Percentiles rank a stretch among this genome's conserved stretches.
Conservation (phyloP, 2,888 invertebrate species). For the Hemistola chrysoprasaria region DNA sequence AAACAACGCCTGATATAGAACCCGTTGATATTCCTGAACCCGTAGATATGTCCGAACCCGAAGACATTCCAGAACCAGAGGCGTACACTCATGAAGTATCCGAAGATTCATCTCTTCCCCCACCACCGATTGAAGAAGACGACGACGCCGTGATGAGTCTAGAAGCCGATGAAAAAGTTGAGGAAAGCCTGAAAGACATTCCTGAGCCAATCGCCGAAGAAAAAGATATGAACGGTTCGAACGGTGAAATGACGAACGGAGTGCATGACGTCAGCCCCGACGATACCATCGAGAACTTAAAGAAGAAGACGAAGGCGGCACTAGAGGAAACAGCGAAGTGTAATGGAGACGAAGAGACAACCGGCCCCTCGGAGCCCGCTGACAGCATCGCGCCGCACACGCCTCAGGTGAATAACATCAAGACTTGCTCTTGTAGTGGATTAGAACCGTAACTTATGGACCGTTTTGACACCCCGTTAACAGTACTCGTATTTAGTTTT, state of each 20-base stretch:
- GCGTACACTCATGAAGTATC: slow-evolving; percentile 27
- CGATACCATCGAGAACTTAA: slow-evolving; percentile 38
- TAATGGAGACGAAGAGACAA: slow-evolving; percentile 1
- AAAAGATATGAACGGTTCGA: slow-evolving; percentile 23
- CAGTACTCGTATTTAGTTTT: slow-evolving; percentile 66
- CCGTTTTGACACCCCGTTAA: slow-evolving; percentile 59
- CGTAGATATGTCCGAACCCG: slow-evolving; percentile 9
- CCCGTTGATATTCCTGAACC: slow-evolving; percentile 6
- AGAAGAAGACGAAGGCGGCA: slow-evolving; percentile 41
- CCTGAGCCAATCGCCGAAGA: slow-evolving; percentile 27
- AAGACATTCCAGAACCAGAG: slow-evolving; percentile 7
- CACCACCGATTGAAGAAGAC: slow-evolving; percentile 44
- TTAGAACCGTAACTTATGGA: slow-evolving; percentile 63
- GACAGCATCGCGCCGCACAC: slow-evolving; percentile 30
- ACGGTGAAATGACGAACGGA: slow-evolving; percentile 27
- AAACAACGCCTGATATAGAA: slow-evolving; percentile 1
- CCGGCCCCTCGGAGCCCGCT: slow-evolving; percentile 38
- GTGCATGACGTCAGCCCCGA: slow-evolving; percentile 28
- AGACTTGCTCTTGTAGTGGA: slow-evolving; percentile 73
- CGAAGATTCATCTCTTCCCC: slow-evolving; percentile 47
- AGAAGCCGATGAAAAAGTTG: slow-evolving; percentile 30
- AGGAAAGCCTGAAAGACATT: slow-evolving; percentile 21
- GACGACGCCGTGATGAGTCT: slow-evolving; percentile 25
- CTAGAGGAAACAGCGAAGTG: slow-evolving; percentile 6
- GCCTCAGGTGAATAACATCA: slow-evolving; percentile 70